Evolutionary conservation across 2,888 invertebrate species (phyloP).

Genomic region (Drosophila prostipennis): DNA sequence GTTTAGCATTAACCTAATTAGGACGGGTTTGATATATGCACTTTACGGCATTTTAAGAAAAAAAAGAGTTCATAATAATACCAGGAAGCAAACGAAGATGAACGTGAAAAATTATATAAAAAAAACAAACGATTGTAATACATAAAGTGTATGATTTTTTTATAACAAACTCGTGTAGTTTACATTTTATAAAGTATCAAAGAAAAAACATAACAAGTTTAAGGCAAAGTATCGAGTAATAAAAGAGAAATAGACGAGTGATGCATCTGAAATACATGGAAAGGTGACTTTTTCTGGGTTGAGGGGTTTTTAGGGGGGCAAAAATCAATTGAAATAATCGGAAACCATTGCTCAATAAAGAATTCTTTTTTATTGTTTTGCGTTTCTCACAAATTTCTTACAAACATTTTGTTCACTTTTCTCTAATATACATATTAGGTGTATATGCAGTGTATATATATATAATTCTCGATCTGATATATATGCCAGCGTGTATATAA

Average conservation of each 20-base stretch:
- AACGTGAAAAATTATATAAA: slow-evolving; percentile 22
- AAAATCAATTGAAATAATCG: not conserved
- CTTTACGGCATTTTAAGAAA: slow-evolving; percentile 71
- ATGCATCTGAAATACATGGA: slow-evolving; percentile 65
- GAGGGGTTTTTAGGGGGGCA: too few species aligned
- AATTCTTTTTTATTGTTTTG: slow-evolving; percentile 59
- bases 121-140: slow-evolving; percentile 6
- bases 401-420: slow-evolving; percentile 55
- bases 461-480: slow-evolving; percentile 58
- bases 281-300: not conserved
- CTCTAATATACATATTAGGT: slow-evolving; percentile 62
- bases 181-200: slow-evolving; percentile 60
- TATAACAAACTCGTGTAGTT: slow-evolving; percentile 58
- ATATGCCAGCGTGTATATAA: slow-evolving; percentile 63
- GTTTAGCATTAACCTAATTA: slow-evolving; percentile 64
- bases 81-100: not conserved
- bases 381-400: slow-evolving; percentile 62
- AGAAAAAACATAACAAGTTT: slow-evolving; percentile 53
- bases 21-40: slow-evolving; percentile 64
- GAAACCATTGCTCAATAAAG: slow-evolving; percentile 63
- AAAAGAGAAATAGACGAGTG: slow-evolving; percentile 59
- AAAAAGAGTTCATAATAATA: slow-evolving; percentile 2
- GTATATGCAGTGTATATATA: slow-evolving; percentile 62
- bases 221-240: slow-evolving; percentile 68
- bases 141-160: slow-evolving; percentile 63